Conservation (phyloP, 2,888 invertebrate genomes). For the Eupithecia centaureata region DNA sequence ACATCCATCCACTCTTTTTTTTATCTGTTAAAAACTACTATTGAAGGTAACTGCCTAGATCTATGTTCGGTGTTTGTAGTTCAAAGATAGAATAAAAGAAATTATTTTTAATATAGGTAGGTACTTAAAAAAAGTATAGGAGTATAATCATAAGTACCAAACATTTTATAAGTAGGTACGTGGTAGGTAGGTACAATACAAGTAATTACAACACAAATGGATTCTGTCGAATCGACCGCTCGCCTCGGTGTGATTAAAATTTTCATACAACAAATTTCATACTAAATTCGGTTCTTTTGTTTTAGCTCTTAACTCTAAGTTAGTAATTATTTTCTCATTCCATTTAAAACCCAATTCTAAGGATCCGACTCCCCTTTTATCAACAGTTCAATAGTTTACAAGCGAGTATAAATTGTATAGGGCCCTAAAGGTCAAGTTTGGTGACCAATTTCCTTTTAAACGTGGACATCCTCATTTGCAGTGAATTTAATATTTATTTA, state of each 20-base stretch:
- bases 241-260: neutral
- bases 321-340: neutral
- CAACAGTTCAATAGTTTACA: neutral
- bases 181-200: too few relatives aligned
- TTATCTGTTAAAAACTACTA: too few relatives aligned
- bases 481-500: conserved; percentile 46
- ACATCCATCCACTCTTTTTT: too few relatives aligned
- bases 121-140: too few relatives aligned
- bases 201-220: too few relatives aligned
- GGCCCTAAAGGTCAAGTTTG: neutral
- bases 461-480: conserved; percentile 42
- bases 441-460: conserved; percentile 15
- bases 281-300: neutral
- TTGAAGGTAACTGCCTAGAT: too few relatives aligned
- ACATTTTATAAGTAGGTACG: too few relatives aligned
- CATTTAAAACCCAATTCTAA: neutral
- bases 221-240: neutral
- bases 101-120: too few relatives aligned
- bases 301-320: neutral
- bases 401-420: neutral
- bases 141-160: too few relatives aligned
- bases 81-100: too few relatives aligned
- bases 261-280: neutral
- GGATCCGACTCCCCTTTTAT: neutral
- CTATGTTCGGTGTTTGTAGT: too few relatives aligned